Conservation (phyloP, 1,140 invertebrate genomes). For the Charaxes varanes region DNA sequence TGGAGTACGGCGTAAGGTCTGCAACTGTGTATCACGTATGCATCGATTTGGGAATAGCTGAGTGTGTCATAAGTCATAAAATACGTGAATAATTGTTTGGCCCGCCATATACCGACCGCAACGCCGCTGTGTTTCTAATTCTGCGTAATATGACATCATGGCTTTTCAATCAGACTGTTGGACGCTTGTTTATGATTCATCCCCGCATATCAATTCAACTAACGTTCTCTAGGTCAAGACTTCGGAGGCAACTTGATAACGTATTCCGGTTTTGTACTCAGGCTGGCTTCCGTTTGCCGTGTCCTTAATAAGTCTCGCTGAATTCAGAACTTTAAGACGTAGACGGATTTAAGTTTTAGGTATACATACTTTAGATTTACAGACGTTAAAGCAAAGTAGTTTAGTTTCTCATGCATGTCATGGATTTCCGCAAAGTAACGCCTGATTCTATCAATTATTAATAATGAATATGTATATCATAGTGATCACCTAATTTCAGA, state of each 20-base stretch:
- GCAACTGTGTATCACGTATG: conserved; percentile 4
- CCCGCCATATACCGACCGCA: conserved; percentile 27
- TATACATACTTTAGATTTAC: too few relatives aligned
- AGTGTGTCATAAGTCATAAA: conserved; percentile 35
- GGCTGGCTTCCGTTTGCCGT: too few relatives aligned
- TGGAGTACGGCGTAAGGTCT: conserved; percentile 1
- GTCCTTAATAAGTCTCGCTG: too few relatives aligned
- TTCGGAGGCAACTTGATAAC: too few relatives aligned
- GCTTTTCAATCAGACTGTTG: conserved; percentile 32
- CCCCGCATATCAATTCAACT: conserved; percentile 4
- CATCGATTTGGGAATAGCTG: conserved; percentile 7
- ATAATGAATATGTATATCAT: too few relatives aligned
- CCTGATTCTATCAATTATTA: too few relatives aligned
- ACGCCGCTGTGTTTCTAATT: conserved; percentile 41
- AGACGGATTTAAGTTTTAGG: too few relatives aligned
- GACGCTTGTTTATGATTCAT: conserved; percentile 27
- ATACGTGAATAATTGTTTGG: conserved; percentile 32
- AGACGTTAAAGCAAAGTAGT: too few relatives aligned
- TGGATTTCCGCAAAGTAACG: too few relatives aligned
- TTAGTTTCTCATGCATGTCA: too few relatives aligned
- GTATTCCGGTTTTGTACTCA: too few relatives aligned
- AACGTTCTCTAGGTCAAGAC: conserved; percentile 15
- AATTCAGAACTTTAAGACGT: too few relatives aligned
- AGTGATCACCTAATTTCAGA: conserved; percentile 73
- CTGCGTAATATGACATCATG: conserved; percentile 37